A percentile compares a stretch with the other conserved stretches of the same genome.
Conservation (phyloP, 2,797 vertebrate species). For the Sitta carolinensis region DNA sequence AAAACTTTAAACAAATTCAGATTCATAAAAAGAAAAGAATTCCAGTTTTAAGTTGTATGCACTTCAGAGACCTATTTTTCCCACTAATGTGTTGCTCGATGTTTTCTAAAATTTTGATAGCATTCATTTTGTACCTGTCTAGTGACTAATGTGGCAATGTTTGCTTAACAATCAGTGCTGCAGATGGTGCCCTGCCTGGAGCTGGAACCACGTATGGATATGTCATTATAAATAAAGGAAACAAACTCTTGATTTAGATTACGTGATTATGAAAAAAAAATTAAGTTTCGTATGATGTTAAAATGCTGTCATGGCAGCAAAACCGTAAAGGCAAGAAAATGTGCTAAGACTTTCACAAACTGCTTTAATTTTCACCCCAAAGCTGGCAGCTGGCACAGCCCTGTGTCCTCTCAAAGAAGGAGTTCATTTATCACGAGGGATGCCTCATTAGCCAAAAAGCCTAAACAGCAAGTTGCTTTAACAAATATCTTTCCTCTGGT, state of each 20-base stretch:
- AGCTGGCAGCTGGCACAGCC: neutral
- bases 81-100: neutral
- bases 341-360: neutral
- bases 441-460: neutral
- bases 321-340: neutral
- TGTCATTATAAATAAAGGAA: neutral
- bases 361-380: neutral
- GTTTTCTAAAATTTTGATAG: neutral
- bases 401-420: rapidly evolving
- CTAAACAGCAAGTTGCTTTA: neutral
- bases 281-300: neutral
- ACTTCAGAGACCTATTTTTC: neutral
- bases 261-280: neutral
- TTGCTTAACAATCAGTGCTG: neutral
- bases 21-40: neutral
- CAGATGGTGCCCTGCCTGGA: neutral
- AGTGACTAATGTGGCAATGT: neutral
- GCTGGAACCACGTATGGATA: neutral
- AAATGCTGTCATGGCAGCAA: neutral
- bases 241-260: neutral
- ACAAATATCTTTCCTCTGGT: neutral
- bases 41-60: neutral
- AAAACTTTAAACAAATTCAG: neutral
- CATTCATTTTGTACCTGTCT: neutral
- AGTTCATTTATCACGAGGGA: neutral